phyloP scores from a whole-genome alignment of 2,113 vertebrate species.

The Pseudorhombus dupliciocellatus region DNA sequence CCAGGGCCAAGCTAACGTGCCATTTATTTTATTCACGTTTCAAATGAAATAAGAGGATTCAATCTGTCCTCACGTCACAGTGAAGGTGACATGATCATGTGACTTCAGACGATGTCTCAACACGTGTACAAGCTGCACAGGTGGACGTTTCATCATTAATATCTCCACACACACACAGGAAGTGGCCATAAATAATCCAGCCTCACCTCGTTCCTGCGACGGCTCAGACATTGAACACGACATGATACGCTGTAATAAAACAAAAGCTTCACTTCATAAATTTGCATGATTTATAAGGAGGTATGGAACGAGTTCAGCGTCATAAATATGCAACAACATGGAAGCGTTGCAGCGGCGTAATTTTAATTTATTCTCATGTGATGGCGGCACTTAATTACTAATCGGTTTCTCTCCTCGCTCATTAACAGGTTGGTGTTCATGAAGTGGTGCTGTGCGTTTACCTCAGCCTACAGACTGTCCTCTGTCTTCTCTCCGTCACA shows the following conservation, averaged over 20 bases:
- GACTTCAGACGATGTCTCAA: no score
- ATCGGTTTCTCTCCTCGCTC: conserved; percentile 69
- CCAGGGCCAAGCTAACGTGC: no score
- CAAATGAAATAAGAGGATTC: no score
- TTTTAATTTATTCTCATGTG: conserved; percentile 67
- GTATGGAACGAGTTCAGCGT: conserved; percentile 58
- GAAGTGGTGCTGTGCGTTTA: conserved; percentile 58
- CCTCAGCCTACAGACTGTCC: no score
- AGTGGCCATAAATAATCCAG: conserved; percentile 71
- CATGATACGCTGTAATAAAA: conserved; percentile 79
- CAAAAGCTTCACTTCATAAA: conserved; percentile 78
- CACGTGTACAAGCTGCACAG: no score
- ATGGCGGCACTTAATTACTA: conserved; percentile 67
- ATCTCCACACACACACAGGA: conserved; percentile 39
- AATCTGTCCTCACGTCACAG: no score
- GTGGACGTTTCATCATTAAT: no score
- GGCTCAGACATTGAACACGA: conserved; percentile 77
- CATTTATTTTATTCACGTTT: no score
- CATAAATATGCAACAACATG: conserved; percentile 79
- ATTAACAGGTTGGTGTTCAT: conserved; percentile 75
- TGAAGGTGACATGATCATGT: no score
- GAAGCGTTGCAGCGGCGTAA: conserved; percentile 54
- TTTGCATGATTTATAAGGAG: conserved; percentile 76
- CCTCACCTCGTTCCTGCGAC: conserved; percentile 34
- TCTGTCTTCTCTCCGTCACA: no score